phyloP scores from a whole-genome alignment of 2,113 vertebrate species.

The Notothenia rossii region DNA sequence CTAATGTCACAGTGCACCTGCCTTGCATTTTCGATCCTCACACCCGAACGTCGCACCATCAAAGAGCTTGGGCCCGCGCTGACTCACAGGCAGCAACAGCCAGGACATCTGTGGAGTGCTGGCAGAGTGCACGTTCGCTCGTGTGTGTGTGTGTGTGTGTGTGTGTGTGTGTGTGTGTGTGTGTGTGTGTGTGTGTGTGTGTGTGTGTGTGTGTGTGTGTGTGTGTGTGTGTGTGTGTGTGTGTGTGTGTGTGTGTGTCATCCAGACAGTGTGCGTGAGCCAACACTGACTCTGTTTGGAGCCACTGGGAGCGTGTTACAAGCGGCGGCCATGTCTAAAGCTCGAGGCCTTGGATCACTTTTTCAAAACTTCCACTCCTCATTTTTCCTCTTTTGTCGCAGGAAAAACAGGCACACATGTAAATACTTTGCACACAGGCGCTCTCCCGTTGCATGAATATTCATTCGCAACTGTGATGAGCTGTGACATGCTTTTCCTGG shows the following conservation, averaged over 20 bases:
- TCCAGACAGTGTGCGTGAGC: constrained; percentile 60
- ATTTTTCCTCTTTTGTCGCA: constrained; percentile 14
- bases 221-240: too few species aligned
- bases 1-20: constrained; percentile 66
- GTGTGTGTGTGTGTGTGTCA: constrained; percentile 5
- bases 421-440: constrained; percentile 69
- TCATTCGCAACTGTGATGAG: constrained; percentile 85
- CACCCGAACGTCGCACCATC: constrained; percentile 64
- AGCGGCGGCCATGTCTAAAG: constrained; percentile 47
- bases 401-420: constrained; percentile 48
- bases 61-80: constrained; percentile 63
- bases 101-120: constrained; percentile 81
- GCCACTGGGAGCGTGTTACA: constrained; percentile 66
- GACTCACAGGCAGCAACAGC: constrained; percentile 72
- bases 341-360: constrained; percentile 43
- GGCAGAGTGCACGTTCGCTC: constrained; percentile 49
- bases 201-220: too few species aligned
- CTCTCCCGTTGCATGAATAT: constrained; percentile 81
- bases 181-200: too few species aligned
- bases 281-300: constrained; percentile 66
- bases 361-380: constrained; percentile 36
- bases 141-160: constrained; percentile 4
- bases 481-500: constrained; percentile 83
- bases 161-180: too few species aligned
- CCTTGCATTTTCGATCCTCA: constrained; percentile 62